Evolutionary conservation across 2,888 invertebrate genomes (phyloP).

Genomic region (Drosophila cognata): DNA sequence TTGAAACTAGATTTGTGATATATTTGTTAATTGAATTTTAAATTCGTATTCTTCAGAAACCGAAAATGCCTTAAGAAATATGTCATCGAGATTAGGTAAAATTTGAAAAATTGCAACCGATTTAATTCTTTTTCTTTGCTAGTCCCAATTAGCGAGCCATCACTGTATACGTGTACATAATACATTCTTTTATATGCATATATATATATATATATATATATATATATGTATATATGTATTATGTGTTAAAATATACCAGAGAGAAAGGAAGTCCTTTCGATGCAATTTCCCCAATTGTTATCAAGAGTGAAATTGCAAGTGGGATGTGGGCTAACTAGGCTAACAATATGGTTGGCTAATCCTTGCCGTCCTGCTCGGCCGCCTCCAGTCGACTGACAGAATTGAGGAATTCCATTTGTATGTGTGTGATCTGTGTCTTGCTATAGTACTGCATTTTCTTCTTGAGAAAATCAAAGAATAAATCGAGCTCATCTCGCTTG

Average conservation of each 20-base stretch:
- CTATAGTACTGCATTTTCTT: conserved; percentile 83
- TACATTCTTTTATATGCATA: neutral
- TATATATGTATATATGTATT: neutral
- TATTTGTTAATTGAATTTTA: neutral
- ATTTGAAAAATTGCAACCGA: neutral
- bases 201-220: neutral
- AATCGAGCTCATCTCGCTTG: conserved; percentile 81
- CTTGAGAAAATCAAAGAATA: conserved; percentile 83
- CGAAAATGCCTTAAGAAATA: neutral
- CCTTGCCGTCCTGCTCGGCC: conserved; percentile 72
- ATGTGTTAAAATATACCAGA: neutral
- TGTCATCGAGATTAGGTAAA: neutral
- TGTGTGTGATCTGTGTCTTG: conserved; percentile 81
- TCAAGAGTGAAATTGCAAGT: neutral
- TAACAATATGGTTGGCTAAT: conserved; percentile 34
- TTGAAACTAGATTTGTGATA: neutral
- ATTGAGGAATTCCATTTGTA: conserved; percentile 83
- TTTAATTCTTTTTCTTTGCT: neutral
- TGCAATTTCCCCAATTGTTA: neutral
- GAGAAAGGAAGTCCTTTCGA: neutral
- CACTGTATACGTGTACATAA: conserved; percentile 1
- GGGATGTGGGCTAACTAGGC: conserved; percentile 1
- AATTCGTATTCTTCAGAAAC: conserved; percentile 4
- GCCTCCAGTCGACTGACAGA: conserved; percentile 81
- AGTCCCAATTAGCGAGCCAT: conserved; percentile 15